These are phyloP conservation scores for Phalloptychus januarius DNA, from an alignment of 2,797 vertebrate species.

Conservation along the genomic window DNA sequence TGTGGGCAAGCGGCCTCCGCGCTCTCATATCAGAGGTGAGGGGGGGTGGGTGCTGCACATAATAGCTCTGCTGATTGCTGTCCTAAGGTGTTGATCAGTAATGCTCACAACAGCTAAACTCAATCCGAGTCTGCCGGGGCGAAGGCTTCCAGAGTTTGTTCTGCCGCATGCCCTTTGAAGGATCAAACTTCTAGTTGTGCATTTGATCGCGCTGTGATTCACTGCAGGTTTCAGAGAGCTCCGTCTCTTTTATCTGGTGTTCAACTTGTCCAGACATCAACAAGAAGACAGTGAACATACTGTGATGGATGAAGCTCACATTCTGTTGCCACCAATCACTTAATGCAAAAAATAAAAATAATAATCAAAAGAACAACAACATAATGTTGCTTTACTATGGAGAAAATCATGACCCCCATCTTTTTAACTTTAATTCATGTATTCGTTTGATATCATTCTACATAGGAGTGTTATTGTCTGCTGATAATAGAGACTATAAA, in stretches of 20 bases:
- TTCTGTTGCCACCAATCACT: background rate
- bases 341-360: background rate
- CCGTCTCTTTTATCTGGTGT: conserved; percentile 38
- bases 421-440: background rate
- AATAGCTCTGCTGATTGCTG: conserved; percentile 79
- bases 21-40: conserved; percentile 68
- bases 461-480: background rate
- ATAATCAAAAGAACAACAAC: background rate
- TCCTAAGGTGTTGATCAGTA: conserved; percentile 77
- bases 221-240: conserved; percentile 42
- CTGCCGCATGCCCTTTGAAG: conserved; percentile 60
- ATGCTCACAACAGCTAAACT: conserved; percentile 71
- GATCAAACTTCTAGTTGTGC: conserved; percentile 62
- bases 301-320: background rate
- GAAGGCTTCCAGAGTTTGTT: conserved; percentile 47
- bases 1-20: conserved; percentile 57
- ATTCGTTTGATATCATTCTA: background rate
- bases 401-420: background rate
- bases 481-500: background rate
- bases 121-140: conserved; percentile 49
- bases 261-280: conserved; percentile 34
- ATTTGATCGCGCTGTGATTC: conserved; percentile 66
- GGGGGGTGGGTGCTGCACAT: conserved; percentile 58
- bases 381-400: background rate
- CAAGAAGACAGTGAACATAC: conserved; percentile 4